Base-by-base conservation (phyloP, 2,113 vertebrate species). In the Zosterops pallidus region DNA sequence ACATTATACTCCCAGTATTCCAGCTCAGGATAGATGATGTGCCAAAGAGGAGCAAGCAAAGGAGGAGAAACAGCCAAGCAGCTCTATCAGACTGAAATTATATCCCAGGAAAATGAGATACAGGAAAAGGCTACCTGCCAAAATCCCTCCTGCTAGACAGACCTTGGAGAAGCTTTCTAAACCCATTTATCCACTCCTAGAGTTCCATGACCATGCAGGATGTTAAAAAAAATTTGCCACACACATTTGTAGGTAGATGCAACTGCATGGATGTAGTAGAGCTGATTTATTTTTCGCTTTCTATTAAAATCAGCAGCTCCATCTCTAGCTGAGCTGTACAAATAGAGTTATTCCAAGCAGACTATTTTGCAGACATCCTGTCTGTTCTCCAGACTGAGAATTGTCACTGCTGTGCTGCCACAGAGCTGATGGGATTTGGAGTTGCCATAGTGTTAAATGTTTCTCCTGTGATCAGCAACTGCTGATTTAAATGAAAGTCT, bases 401-500 rank as follows among this genome's bases (percentile, higher is more conserved):
- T 62, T 69, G 75, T 90, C 89, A 76, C 41, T 86, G 92, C 92
- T 92, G 88, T 0, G 4, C 94, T 88, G 85, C 4, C 7, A 80
- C 62, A 50, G 39, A 94, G 67, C 76, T 94, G 90, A 81, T 83
- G 60, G 71, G 53, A 86, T 95, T 93, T 94, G 75, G 76, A 87
- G 76, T 93, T 96, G 80, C 89, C 83, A 90, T 90, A 94, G 86
- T 71, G 86, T 92, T 92, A 89, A 90, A 93, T 81, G 80, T 86
- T 90, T 90, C 76, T 96, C 89, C 71, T 74, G 89, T 92, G 94
- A 96, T 94, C 89, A 96, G 91, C 71, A 83, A 70, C 68, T 71
- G 91, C 76, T 93, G 89, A 95, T 92, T 93, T 91, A 86, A 93
- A 96, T 78, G 39, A 90, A 95, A 89, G 68, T 90, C 89, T 94